These are phyloP conservation scores for Formica selysi DNA, from an alignment of 1,140 invertebrate genomes.

Conservation along the genomic window DNA sequence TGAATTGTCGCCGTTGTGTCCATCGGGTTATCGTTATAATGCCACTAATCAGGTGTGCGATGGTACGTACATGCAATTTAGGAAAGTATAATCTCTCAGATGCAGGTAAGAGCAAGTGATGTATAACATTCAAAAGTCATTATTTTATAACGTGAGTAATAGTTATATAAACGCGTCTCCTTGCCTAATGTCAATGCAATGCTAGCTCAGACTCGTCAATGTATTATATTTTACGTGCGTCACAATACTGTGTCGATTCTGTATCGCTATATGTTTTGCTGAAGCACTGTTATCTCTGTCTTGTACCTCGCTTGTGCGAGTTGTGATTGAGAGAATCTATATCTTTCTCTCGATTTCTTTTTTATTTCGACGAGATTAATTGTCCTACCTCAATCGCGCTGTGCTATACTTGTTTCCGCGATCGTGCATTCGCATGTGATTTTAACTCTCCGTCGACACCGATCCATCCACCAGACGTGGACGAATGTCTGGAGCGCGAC, in stretches of 20 bases:
- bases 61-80: slow-evolving; percentile 86
- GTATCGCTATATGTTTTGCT: slow-evolving; percentile 18
- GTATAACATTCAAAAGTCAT: not conserved
- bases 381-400: not conserved
- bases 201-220: no score
- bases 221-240: not conserved
- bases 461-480: slow-evolving; percentile 87
- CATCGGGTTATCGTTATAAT: slow-evolving; percentile 89
- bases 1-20: slow-evolving; percentile 84
- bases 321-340: not conserved
- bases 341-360: not conserved
- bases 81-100: not conserved
- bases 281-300: not conserved
- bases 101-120: slow-evolving; percentile 17
- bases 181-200: not conserved
- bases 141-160: not conserved
- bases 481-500: slow-evolving; percentile 88
- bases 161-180: not conserved
- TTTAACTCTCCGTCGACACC: slow-evolving; percentile 36
- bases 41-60: slow-evolving; percentile 88
- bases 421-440: slow-evolving; percentile 52
- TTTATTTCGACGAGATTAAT: slow-evolving; percentile 3
- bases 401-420: slow-evolving; percentile 18
- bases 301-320: slow-evolving; percentile 39
- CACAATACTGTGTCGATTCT: not conserved